Evolutionary conservation across 2,113 vertebrate genomes (phyloP), one percentile per base, ranked within the genome.

Genomic region (Cynocephalus volans): DNA sequence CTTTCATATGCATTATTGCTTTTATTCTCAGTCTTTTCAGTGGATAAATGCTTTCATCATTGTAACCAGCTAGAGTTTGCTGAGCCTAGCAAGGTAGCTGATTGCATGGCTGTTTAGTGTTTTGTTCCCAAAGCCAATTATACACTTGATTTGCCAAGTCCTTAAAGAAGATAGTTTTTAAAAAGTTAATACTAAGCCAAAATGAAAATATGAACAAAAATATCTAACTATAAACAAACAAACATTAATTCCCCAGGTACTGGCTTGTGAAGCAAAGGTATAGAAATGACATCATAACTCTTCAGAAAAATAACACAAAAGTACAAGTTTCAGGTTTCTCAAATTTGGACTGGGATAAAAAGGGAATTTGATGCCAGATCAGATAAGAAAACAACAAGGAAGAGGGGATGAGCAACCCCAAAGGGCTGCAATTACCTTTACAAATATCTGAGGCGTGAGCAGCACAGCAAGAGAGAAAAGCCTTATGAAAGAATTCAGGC

Each of bases 41-140:
- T 56, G n/a, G 48, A 84, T 81, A 93, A 91, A 85, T 93, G 18
- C 21, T 76, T 93, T 88, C 41, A 81, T 60, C 18, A 13, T 56
- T 94, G 41, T 93, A 95, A 88, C 41, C 18, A 88, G 33, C 33
- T 70, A 85, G 48, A 60, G 62, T 81, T 94, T 85, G 62, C 41
- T 92, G 72, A 96, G 64, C 26, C 33, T 88, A 52, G 28, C 62
- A 86, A 97, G 79, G 67, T 92, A 97, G 96, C 13, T 96, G 92
- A 79, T 82, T 69, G n/a, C 36, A 90, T 60, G 48, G 36, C 50
- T 86, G 28, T 84, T 95, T 62, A 81, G 45, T 90, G 60, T 91
- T 84, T 96, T 95, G 73, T 77, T 96, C 41, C 72, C 77, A 72
- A 96, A 95, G 60, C 54, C 72, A 93, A 96, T 77, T 93, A 85